Evolutionary conservation across 2,113 vertebrate species (phyloP).

Genomic region (Caretta caretta): DNA sequence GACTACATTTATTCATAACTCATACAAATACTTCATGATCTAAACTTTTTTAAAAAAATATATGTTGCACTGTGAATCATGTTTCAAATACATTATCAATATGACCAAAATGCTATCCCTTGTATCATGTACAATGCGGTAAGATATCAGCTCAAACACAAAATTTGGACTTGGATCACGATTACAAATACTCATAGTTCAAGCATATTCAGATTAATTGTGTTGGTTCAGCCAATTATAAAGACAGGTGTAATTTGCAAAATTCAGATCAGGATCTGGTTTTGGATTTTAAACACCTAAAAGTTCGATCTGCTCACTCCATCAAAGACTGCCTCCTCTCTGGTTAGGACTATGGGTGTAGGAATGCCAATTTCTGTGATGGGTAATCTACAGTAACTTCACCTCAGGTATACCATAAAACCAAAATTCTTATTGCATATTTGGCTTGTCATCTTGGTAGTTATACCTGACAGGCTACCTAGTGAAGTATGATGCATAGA

Average conservation of each 20-base stretch:
- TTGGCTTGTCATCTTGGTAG: background rate
- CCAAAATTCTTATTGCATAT: background rate
- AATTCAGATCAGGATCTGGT: rapidly evolving
- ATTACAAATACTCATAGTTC: background rate
- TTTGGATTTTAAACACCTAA: background rate
- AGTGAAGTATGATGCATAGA: background rate
- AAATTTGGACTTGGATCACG: background rate
- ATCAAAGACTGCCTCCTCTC: background rate
- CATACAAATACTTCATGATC: background rate
- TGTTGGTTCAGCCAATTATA: background rate
- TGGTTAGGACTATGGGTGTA: background rate
- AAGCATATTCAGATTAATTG: background rate
- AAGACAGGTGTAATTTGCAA: background rate
- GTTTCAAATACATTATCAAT: background rate
- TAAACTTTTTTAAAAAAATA: background rate
- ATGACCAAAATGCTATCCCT: background rate
- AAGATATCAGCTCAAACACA: background rate
- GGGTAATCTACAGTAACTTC: background rate
- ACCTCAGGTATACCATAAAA: background rate
- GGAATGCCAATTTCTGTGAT: background rate
- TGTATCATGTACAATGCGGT: background rate
- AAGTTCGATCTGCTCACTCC: background rate
- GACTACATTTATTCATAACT: background rate
- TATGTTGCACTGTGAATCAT: background rate
- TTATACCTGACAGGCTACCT: background rate